Evolutionary conservation across 2,113 vertebrate species (phyloP), one percentile per base, ranked within the genome.

Genomic region (Sterrhoptilus dennistouni): DNA sequence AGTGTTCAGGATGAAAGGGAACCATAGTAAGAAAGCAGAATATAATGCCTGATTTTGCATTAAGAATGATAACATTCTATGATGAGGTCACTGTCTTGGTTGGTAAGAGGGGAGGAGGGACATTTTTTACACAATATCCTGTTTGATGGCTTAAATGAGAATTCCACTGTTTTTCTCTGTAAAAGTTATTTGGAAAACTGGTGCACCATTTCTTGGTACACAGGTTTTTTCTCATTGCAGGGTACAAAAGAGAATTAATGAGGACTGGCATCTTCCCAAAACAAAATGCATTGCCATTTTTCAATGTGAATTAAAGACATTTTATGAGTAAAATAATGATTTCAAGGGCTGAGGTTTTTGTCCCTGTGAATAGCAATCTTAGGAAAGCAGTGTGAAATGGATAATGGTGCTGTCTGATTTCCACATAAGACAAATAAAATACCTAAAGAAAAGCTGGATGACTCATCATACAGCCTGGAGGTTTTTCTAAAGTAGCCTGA

Each of bases 391-490:
- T 36, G 18, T 78, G 33, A 80, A 91, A 96, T 27, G 20, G 50
- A 28, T 86, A 90, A 91, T 74, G n/a, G 14, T 64, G n/a, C 21
- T 91, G 71, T 72, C 50, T 94, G 19, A 52, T 93, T 33, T 44
- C 33, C 89, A 24, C 24, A 50, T 59, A 83, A 91, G 78, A 94
- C 19, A 40, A 70, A 91, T 49, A 75, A n/a, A 85, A 93, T 52
- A 54, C 47, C 60, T 83, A 66, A 79, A 89, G 75, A 90, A 93
- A 87, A 86, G 50, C 33, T 88, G 47, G 11, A 38, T 96, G 95
- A 91, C 35, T 97, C 84, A 91, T 76, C 60, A n/a, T 31, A 36
- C 9, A 91, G 35, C 84, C 75, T 83, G 63, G 35, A 69, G 69
- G 12, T 91, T 44, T 94, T 94, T 83, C 59, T 88, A 36, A 95